Conservation (phyloP, 2,797 vertebrate genomes). For the Hippoglossus hippoglossus region DNA sequence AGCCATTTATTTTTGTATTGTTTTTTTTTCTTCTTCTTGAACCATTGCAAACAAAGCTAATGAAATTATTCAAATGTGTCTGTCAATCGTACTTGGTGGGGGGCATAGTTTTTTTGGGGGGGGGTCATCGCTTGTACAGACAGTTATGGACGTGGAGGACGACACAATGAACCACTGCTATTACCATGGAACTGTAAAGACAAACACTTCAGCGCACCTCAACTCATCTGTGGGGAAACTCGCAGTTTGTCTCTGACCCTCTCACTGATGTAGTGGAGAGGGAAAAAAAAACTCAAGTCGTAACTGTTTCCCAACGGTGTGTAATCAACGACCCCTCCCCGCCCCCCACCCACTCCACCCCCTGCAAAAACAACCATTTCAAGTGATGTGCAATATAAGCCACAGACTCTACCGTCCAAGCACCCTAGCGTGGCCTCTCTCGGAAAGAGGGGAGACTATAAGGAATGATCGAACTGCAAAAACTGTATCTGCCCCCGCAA, state of each 20-base stretch:
- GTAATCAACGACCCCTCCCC: conserved; percentile 21
- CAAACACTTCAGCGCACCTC: conserved; percentile 74
- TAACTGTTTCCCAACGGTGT: conserved; percentile 45
- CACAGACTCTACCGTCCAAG: conserved; percentile 85
- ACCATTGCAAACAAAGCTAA: conserved; percentile 76
- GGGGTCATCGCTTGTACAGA: conserved; percentile 58
- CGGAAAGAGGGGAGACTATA: conserved; percentile 53
- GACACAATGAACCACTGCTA: conserved; percentile 81
- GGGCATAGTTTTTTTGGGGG: neutral
- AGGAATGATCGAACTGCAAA: conserved; percentile 66
- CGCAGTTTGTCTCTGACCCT: conserved; percentile 63
- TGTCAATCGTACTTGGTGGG: conserved; percentile 63
- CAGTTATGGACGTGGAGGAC: conserved; percentile 57
- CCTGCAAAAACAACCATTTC: conserved; percentile 69
- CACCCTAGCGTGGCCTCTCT: conserved; percentile 50
- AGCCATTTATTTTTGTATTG: conserved; percentile 81
- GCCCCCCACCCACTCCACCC: conserved; percentile 52
- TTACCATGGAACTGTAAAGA: conserved; percentile 75
- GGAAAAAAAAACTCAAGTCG: conserved; percentile 60
- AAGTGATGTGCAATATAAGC: conserved; percentile 86
- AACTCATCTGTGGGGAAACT: conserved; percentile 57
- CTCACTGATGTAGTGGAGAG: conserved; percentile 64
- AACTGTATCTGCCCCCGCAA: conserved; percentile 49
- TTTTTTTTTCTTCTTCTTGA: conserved; percentile 58
- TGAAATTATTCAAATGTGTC: conserved; percentile 67